Evolutionary conservation across 2,888 invertebrate species (phyloP).

Genomic region (Pollenia angustigena): DNA sequence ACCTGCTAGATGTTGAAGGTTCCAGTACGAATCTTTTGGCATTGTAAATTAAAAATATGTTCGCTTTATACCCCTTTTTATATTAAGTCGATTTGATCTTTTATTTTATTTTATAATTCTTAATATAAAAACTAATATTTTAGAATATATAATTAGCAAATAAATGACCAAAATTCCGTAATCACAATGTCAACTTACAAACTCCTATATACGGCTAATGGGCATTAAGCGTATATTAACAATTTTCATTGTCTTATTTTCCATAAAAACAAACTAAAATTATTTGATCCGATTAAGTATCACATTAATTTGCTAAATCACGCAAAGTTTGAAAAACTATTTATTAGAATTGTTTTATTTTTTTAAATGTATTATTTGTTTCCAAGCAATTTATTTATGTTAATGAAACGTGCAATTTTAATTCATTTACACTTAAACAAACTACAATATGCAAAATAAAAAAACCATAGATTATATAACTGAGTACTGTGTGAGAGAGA

Average conservation of each 20-base stretch:
- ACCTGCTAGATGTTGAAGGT: too few species aligned
- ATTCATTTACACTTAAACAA: constrained; percentile 15
- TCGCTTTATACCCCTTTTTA: too few species aligned
- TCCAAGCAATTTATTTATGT: neutral
- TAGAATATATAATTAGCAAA: neutral
- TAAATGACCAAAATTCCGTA: neutral
- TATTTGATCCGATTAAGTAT: constrained; percentile 1
- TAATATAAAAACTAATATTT: neutral
- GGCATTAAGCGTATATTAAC: neutral
- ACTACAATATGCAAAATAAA: constrained; percentile 8
- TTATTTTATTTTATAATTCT: neutral
- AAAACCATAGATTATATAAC: neutral
- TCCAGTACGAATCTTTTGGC: too few species aligned
- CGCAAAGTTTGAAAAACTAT: constrained; percentile 50
- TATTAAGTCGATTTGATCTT: too few species aligned
- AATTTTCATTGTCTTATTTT: neutral
- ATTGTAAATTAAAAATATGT: too few species aligned
- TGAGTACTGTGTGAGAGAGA: constrained; percentile 9
- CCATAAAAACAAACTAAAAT: neutral
- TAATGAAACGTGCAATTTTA: constrained; percentile 31
- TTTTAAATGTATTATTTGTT: neutral
- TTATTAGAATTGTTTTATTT: constrained; percentile 20
- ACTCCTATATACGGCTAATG: neutral
- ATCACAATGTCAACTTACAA: neutral
- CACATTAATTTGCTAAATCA: constrained; percentile 64